phyloP scores from a whole-genome alignment of 2,797 vertebrate genomes.

The Melanotaenia maccullochi region DNA sequence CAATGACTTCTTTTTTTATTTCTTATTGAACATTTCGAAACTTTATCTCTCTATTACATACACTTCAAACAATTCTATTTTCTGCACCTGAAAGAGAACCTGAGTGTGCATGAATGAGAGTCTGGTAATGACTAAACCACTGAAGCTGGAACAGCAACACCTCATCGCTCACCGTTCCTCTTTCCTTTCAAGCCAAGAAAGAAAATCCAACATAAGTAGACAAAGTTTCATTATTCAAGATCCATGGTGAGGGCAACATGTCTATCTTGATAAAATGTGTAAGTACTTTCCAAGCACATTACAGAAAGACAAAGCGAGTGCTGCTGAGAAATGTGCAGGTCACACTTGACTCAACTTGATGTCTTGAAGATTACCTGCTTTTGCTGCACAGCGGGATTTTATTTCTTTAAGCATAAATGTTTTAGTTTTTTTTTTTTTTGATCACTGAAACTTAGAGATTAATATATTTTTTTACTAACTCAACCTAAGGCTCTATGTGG shows the following conservation, averaged over 20 bases:
- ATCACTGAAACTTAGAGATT: slow-evolving; percentile 6
- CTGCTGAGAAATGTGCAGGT: slow-evolving; percentile 16
- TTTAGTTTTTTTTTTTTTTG: slow-evolving; percentile 1
- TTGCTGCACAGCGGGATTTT: slow-evolving; percentile 1
- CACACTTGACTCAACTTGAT: slow-evolving; percentile 4
- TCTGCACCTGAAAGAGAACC: slow-evolving; percentile 36
- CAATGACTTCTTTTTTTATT: not conserved
- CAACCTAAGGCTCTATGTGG: slow-evolving; percentile 44
- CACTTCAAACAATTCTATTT: slow-evolving; percentile 19
- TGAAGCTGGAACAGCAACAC: slow-evolving; percentile 28
- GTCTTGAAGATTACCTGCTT: slow-evolving; percentile 3
- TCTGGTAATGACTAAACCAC: slow-evolving; percentile 42
- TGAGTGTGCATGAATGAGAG: slow-evolving; percentile 18
- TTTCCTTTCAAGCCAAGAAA: slow-evolving; percentile 35
- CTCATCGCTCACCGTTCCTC: slow-evolving; percentile 17
- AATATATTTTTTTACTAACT: not conserved
- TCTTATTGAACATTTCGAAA: not conserved
- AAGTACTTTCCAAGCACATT: slow-evolving; percentile 24
- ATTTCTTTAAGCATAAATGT: slow-evolving; percentile 12
- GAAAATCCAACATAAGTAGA: slow-evolving; percentile 26
- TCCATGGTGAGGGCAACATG: slow-evolving; percentile 33
- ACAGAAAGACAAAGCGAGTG: slow-evolving; percentile 7
- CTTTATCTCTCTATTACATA: not conserved
- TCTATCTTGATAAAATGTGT: slow-evolving; percentile 47
- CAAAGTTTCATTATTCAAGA: slow-evolving; percentile 36